A percentile compares a stretch with the other conserved stretches of the same genome.
phyloP scores from a whole-genome alignment of 2,113 vertebrate genomes.

The Raja brachyura region DNA sequence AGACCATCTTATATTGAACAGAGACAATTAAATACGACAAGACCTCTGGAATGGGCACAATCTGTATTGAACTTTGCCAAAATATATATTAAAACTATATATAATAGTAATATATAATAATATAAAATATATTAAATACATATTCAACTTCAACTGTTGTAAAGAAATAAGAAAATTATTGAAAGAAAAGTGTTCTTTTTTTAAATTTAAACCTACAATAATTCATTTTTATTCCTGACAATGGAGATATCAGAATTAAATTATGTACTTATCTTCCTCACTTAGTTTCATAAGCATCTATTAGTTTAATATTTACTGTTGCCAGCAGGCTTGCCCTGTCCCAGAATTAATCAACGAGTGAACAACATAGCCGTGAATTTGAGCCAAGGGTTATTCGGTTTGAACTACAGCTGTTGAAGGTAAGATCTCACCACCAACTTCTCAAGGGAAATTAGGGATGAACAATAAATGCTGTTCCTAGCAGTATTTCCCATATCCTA shows the following conservation, averaged over 20 bases:
- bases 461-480: no score
- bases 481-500: no score
- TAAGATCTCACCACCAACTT: no score
- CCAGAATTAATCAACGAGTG: neutral
- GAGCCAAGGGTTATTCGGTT: neutral
- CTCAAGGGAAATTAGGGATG: no score
- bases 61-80: conserved; percentile 27
- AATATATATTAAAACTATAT: conserved; percentile 22
- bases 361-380: neutral
- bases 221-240: neutral
- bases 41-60: neutral
- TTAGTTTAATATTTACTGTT: neutral
- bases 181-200: neutral
- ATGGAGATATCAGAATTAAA: neutral
- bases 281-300: neutral
- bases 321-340: neutral
- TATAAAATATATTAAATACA: no score
- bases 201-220: neutral
- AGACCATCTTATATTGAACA: conserved; percentile 7
- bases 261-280: neutral
- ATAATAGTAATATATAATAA: no score
- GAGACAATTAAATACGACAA: conserved; percentile 27
- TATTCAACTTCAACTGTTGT: neutral
- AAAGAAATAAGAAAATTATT: neutral
- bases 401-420: no score